Evolutionary conservation across 2,888 invertebrate species (phyloP), one percentile per base, ranked within the genome.

Genomic region (Harpalus rufipes): DNA sequence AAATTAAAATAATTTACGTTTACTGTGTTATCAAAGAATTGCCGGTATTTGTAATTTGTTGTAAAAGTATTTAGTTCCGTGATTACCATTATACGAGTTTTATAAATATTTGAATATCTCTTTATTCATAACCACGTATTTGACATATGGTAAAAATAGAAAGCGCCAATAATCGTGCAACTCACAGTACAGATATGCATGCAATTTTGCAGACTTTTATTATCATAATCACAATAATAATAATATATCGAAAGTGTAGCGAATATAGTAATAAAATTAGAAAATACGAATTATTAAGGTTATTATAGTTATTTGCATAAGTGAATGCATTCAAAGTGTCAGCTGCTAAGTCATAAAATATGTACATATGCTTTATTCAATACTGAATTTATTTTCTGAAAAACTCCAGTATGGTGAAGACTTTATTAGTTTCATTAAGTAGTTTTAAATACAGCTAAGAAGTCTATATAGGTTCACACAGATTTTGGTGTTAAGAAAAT

Each of bases 161-260:
- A 74, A 44, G 41, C 72, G 72, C 72, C 72, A 18, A 16, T 68
- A 68, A 68, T 74, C 41, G 8, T 74, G 72, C 72, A 74, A 44
- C 72, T 44, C 72, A 74, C 72, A 74, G 51, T 74, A 74, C 72
- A 74, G 72, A 7, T 41, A 74, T 44, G 72, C 44, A 16, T 41
- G 72, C 4, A 74, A 44, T 74, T 74, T 74, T 74, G 72, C 72
- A 21, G 12, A 14, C 10, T 51, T 72, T 10, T 44, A 44, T 14
- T 56, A 56, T 59, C 18, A 8, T 21, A 21, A 21, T 21, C 1
- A 21, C 3, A 21, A 21, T 3, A 21, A 21, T 51, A 12, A 8
- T 51, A 51, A 51, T 51, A 12, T 12, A 7, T 12, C 12, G 44
- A 51, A 51, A 51, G 44, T 51, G 32, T 6, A 32, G 32, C 32